These are phyloP conservation scores for Tringa solitaria DNA, from an alignment of 2,113 vertebrate genomes.

Conservation along the genomic window DNA sequence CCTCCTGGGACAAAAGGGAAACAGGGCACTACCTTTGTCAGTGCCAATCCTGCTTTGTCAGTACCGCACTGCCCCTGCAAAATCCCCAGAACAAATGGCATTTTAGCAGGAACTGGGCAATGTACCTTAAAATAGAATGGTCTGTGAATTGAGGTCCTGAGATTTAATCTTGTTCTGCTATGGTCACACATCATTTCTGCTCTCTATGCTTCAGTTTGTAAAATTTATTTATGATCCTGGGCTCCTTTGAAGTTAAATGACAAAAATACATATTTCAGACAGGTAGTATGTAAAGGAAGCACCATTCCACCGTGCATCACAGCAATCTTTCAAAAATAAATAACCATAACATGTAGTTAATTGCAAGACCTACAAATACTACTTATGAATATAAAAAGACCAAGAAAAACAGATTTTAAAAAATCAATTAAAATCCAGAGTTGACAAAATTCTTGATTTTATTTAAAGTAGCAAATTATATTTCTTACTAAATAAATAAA, in stretches of 20 bases:
- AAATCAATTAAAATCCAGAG: background rate
- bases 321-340: background rate
- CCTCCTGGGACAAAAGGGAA: background rate
- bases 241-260: background rate
- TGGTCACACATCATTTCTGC: background rate
- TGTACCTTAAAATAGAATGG: background rate
- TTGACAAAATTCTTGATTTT: background rate
- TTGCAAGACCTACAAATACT: background rate
- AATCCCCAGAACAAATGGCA: background rate
- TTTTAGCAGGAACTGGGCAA: background rate
- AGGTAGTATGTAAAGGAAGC: background rate
- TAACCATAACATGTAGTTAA: background rate
- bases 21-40: background rate
- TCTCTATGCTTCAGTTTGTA: background rate
- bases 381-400: background rate
- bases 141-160: background rate
- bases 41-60: background rate
- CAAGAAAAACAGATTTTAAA: background rate
- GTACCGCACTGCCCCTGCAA: fast-evolving
- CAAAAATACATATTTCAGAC: background rate
- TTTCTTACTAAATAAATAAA: background rate
- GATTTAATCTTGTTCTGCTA: background rate
- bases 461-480: background rate
- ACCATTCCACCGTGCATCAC: background rate
- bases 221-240: background rate